Evolutionary conservation across 1,140 invertebrate species (phyloP).

Genomic region (Drusus annulatus): DNA sequence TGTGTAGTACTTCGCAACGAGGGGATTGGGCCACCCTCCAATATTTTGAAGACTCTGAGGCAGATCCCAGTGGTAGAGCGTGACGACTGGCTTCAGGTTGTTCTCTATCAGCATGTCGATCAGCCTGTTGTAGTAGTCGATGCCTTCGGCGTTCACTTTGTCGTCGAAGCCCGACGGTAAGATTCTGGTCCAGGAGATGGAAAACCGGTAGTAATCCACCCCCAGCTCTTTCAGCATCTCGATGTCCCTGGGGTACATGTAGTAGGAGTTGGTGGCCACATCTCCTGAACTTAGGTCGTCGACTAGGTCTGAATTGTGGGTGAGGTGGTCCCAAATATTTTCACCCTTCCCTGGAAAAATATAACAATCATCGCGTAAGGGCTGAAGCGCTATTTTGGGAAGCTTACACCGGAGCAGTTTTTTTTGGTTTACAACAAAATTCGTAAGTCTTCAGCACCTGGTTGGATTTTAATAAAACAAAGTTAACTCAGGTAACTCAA

Average conservation of each 20-base stretch:
- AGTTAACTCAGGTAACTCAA: too few relatives aligned
- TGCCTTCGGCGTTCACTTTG: conserved; percentile 68
- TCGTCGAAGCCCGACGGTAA: conserved; percentile 71
- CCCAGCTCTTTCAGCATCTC: conserved; percentile 66
- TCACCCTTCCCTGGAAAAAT: conserved; percentile 62
- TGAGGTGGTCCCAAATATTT: conserved; percentile 63
- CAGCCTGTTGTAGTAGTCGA: conserved; percentile 74
- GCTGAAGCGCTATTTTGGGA: too few relatives aligned
- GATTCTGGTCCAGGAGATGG: conserved; percentile 75
- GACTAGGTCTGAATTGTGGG: conserved; percentile 61
- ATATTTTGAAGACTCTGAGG: conserved; percentile 69
- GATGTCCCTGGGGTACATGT: conserved; percentile 70
- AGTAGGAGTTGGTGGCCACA: conserved; percentile 66
- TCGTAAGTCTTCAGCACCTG: too few relatives aligned
- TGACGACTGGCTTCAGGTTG: conserved; percentile 68
- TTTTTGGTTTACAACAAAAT: too few relatives aligned
- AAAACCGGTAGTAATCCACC: conserved; percentile 74
- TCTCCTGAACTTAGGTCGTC: conserved; percentile 64
- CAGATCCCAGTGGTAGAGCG: conserved; percentile 73
- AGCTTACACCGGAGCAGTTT: too few relatives aligned
- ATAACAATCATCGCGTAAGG: too few relatives aligned
- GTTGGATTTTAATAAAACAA: too few relatives aligned
- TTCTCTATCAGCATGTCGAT: conserved; percentile 70
- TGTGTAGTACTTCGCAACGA: conserved; percentile 69
- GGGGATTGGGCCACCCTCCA: conserved; percentile 72